Conservation (phyloP, 2,113 vertebrate species). For the Gobio gobio region DNA sequence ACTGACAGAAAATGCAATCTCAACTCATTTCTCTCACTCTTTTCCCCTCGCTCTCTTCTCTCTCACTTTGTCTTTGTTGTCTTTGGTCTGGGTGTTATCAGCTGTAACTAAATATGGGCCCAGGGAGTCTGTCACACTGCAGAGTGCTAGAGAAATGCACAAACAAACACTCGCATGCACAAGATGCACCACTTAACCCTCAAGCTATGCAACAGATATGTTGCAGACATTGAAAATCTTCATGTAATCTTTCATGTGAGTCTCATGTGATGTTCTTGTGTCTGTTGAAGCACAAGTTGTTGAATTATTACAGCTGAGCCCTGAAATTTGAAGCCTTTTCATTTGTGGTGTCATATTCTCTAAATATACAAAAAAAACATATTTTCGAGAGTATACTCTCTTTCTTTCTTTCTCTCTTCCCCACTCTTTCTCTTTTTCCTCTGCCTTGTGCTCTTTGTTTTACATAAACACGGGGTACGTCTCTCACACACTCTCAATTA, state of each 20-base stretch:
- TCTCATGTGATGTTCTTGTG: no score
- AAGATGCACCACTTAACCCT: conserved; percentile 4
- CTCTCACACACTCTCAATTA: conserved; percentile 20
- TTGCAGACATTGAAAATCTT: background rate
- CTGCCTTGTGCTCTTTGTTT: conserved; percentile 11
- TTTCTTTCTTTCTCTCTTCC: background rate
- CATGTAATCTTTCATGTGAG: background rate
- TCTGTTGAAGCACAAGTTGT: no score
- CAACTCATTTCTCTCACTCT: conserved; percentile 5
- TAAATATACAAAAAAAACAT: conserved; percentile 13
- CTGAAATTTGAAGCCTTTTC: background rate
- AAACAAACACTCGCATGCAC: background rate
- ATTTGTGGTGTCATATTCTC: background rate
- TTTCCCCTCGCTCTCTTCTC: conserved; percentile 3
- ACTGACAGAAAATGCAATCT: conserved; percentile 19
- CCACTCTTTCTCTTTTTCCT: background rate
- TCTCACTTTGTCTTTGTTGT: conserved; percentile 20
- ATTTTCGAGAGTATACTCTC: background rate
- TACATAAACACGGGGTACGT: conserved; percentile 30
- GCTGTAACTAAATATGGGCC: conserved; percentile 28
- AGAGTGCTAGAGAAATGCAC: conserved; percentile 20
- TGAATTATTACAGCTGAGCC: background rate
- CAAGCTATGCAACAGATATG: background rate
- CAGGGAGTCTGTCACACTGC: conserved; percentile 11
- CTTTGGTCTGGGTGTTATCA: conserved; percentile 22